Base-by-base conservation (phyloP, 2,797 vertebrate genomes). In the Malurus leucopterus region DNA sequence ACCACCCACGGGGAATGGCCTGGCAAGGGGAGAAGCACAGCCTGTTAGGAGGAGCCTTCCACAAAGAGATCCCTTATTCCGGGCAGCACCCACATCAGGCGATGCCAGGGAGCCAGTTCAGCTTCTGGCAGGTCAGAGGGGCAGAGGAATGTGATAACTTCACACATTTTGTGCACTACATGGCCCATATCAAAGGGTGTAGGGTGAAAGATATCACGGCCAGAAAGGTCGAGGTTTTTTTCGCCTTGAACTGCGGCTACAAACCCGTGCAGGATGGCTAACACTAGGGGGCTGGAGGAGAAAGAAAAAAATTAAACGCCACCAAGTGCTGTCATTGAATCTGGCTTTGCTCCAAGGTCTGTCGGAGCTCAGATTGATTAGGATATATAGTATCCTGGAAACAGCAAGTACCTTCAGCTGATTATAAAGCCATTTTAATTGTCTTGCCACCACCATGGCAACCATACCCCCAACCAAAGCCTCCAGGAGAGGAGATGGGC, bases 1-100 rank as follows among this genome's bases (percentile, higher is more conserved):
- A 90, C 94, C 94, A 93, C 94, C 92, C 91, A 90, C 96, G 0
- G 80, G 91, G 84, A 95, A 91, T 91, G 89, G 91, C 91, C 92
- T 94, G 92, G 89, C 94, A 94, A 73, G 70, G 79, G 57, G 74
- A 93, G 84, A 69, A 63, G 92, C 77, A 63, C 92, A 95, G 93
- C 84, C 92, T 86, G 80, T 34, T 67, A 92, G 84, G 84, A 95
- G 92, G 84, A 93, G 88, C 62, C 68, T 88, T 79, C 47, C 38
- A 90, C 70, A 88, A 76, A 81, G 85, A 82, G 32, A 89, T 93
- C 63, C 75, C 86, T 90, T 50, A 46, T 54, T 85, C 62, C 69
- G 87, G 65, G 79, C 88, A 94, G 91, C 71, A 55, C 72, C 79
- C 83, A 57, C 82, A 67, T 59, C 86, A n/a, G 53, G 68, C 57